Evolutionary conservation across 1,140 invertebrate genomes (phyloP).

Genomic region (Hylyphantes graminicola): DNA sequence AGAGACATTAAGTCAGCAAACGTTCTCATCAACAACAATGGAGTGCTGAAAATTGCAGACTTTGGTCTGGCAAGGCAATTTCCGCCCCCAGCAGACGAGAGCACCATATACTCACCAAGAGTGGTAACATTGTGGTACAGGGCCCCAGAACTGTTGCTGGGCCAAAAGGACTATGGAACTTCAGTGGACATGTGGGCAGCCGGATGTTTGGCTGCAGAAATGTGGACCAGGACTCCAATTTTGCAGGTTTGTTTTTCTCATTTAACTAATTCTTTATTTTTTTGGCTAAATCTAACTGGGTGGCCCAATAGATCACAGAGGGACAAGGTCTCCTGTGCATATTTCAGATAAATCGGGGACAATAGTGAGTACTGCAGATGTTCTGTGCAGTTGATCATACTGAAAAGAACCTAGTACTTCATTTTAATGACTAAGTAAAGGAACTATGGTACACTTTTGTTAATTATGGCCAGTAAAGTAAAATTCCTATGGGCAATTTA

Average conservation of each 20-base stretch:
- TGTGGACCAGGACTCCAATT: conserved; percentile 92
- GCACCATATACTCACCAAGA: conserved; percentile 90
- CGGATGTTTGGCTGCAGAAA: conserved; percentile 93
- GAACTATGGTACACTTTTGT: too few species aligned
- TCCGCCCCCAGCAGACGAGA: conserved; percentile 76
- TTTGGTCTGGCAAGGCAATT: conserved; percentile 83
- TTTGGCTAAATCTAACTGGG: conserved; percentile 88
- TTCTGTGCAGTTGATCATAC: not conserved
- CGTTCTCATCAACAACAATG: conserved; percentile 96
- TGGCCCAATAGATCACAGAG: conserved; percentile 94
- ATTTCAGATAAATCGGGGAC: conserved; percentile 99
- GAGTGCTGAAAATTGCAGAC: conserved; percentile 91
- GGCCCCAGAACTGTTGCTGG: conserved; percentile 87
- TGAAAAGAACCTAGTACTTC: too few species aligned
- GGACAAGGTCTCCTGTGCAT: conserved; percentile 98
- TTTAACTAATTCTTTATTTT: conserved; percentile 71
- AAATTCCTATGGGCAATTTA: too few species aligned
- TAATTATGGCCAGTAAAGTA: too few species aligned
- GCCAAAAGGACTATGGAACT: conserved; percentile 95
- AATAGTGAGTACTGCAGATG: conserved; percentile 77
- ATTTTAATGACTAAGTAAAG: too few species aligned
- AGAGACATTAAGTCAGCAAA: conserved; percentile 81
- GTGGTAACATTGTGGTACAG: conserved; percentile 99
- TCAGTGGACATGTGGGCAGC: conserved; percentile 98
- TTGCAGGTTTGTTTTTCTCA: conserved; percentile 69